Evolutionary conservation across 2,797 vertebrate genomes (phyloP).

Genomic region (Gallinago nigripennis): DNA sequence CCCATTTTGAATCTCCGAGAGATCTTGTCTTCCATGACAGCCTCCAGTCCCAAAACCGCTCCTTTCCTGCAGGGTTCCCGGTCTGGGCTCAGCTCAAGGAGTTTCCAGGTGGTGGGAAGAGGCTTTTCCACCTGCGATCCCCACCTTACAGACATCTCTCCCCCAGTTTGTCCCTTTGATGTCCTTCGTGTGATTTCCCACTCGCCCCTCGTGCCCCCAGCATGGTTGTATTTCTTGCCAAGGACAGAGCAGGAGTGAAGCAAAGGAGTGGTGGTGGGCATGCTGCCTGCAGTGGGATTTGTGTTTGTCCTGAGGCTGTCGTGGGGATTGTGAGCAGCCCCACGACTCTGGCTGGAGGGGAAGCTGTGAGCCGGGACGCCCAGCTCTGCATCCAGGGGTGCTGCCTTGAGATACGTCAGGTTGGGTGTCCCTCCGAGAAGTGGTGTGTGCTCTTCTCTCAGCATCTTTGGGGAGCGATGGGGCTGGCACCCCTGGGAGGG

Average conservation of each 20-base stretch:
- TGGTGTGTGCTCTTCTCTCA: neutral
- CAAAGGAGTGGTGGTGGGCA: neutral
- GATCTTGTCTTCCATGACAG: neutral
- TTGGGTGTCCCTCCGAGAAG: neutral
- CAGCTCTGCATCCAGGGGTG: rapidly evolving
- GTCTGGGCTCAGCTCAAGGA: neutral
- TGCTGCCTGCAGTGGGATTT: rapidly evolving
- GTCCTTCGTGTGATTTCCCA: rapidly evolving
- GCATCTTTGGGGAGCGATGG: neutral
- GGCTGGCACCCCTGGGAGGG: neutral
- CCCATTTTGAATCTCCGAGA: neutral
- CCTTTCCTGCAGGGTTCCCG: neutral
- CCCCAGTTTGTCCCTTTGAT: neutral
- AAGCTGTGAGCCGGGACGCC: neutral
- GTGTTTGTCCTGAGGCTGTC: neutral
- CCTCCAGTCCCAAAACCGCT: neutral
- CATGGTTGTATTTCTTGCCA: neutral
- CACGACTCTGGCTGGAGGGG: neutral
- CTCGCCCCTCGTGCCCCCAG: neutral
- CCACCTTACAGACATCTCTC: neutral
- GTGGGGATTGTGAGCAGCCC: rapidly evolving
- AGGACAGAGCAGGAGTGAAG: neutral
- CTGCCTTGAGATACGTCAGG: rapidly evolving
- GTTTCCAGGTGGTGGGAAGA: neutral
- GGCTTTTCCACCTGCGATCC: neutral